These are phyloP conservation scores for Agrotis ipsilon DNA, from an alignment of 2,888 invertebrate species.

Conservation along the genomic window DNA sequence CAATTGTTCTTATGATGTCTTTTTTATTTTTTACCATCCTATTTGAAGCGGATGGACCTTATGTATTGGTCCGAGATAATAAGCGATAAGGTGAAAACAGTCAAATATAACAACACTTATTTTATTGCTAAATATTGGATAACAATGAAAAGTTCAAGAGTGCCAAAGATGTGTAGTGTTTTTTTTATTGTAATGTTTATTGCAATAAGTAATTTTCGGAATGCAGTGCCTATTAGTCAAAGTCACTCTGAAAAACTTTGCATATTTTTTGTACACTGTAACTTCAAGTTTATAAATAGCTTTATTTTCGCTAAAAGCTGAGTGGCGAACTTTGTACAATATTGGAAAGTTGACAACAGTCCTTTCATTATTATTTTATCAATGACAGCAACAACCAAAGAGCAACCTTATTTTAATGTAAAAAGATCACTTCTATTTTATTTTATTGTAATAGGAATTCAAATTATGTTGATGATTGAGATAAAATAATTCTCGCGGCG, in stretches of 20 bases:
- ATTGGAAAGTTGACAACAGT: too few relatives aligned
- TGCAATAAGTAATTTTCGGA: background rate
- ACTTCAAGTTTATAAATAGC: background rate
- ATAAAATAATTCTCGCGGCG: too few relatives aligned
- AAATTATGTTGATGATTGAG: too few relatives aligned
- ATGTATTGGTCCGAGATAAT: background rate
- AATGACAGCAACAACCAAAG: too few relatives aligned
- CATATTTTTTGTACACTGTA: conserved; percentile 4
- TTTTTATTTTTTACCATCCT: background rate
- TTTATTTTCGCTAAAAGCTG: background rate
- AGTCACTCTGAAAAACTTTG: conserved; percentile 6
- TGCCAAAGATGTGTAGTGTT: background rate
- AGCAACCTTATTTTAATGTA: too few relatives aligned
- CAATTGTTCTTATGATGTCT: background rate
- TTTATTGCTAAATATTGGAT: background rate
- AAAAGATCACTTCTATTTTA: too few relatives aligned
- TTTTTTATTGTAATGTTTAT: background rate
- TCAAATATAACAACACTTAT: background rate
- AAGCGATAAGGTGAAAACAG: background rate
- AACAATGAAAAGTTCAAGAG: conserved; percentile 2
- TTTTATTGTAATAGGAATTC: too few relatives aligned
- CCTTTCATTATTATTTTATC: too few relatives aligned
- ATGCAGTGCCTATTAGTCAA: conserved; percentile 2
- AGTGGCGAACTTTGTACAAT: conserved; percentile 1
- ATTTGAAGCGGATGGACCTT: background rate